Conservation (phyloP, 1,140 invertebrate species). For the Paraescarpia echinospica region DNA sequence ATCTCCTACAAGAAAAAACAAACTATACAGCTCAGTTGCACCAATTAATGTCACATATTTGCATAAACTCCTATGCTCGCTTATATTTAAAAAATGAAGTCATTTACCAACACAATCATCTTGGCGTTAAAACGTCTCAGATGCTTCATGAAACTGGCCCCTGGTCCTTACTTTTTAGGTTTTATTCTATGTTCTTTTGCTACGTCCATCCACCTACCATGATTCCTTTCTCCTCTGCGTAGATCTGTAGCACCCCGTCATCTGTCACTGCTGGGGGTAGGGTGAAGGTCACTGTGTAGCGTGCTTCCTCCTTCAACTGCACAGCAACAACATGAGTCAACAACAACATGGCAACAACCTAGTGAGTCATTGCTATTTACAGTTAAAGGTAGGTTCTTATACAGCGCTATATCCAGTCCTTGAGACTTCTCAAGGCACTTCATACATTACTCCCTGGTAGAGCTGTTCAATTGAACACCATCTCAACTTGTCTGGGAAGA, state of each 20-base stretch:
- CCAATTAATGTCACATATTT: too few species aligned
- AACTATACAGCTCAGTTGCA: too few species aligned
- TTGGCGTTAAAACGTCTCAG: too few species aligned
- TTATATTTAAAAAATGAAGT: too few species aligned
- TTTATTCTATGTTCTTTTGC: not conserved
- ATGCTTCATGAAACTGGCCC: too few species aligned
- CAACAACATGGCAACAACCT: not conserved
- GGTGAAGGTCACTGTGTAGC: not conserved
- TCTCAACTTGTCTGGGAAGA: too few species aligned
- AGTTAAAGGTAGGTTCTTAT: not conserved
- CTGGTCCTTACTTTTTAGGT: not conserved
- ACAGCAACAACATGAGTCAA: not conserved
- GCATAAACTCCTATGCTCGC: too few species aligned
- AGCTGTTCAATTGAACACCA: not conserved
- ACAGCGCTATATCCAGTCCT: not conserved
- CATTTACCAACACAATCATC: too few species aligned
- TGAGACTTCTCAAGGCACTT: too few species aligned
- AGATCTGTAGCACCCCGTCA: slow-evolving; percentile 5
- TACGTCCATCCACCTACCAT: not conserved
- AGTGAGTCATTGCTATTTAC: too few species aligned
- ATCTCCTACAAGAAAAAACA: too few species aligned
- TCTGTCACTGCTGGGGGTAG: slow-evolving; percentile 4
- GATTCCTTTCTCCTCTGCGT: slow-evolving; percentile 15
- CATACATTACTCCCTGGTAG: not conserved
- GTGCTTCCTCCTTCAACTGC: not conserved